Evolutionary conservation across 2,113 vertebrate genomes (phyloP), one percentile per base, ranked within the genome.

Genomic region (Epinephelus cyanopodus): DNA sequence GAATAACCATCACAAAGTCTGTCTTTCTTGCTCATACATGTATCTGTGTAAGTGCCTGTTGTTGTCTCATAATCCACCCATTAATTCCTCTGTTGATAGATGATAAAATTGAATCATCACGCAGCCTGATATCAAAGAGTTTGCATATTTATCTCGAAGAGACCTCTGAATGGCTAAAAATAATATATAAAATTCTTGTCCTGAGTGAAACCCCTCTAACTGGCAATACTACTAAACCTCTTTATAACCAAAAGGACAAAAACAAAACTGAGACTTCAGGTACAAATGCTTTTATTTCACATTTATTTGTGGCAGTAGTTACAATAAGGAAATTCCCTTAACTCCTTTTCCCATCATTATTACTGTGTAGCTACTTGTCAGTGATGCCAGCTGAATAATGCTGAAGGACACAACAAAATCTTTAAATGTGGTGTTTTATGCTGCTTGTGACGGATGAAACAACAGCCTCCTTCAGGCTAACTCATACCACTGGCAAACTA

Each of bases 281-380:
- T 69, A 65, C n/a, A 81, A 73, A 83, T 67, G 1, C 15, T 64
- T 90, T 87, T 83, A 91, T 88, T 92, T 74, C 17, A 82, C 58
- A 78, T 72, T 64, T 69, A 12, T 25, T 70, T 82, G 75, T n/a
- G 64, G 50, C n/a, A 77, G 68, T 64, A 45, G 2, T 83, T 82
- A 86, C 63, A 86, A 74, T 42, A 11, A 65, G 27, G 47, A 68
- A 42, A 12, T 10, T 74, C 37, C 65, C 8, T 66, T 9, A 71
- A 54, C 77, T 33, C 13, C 17, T 29, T 72, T 66, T 27, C 52
- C 17, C 60, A 15, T 60, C 3, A 19, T 64, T 67, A 25, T 70
- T 15, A 68, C 62, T 58, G 12, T 39, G 60, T 48, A 25, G 19
- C 23, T 77, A 63, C 19, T 61, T 65, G 14, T 5, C 56, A 75